Percentiles rank a stretch among this genome's conserved stretches.
Conservation (phyloP, 2,888 invertebrate species). For the Cetonia aurata region DNA sequence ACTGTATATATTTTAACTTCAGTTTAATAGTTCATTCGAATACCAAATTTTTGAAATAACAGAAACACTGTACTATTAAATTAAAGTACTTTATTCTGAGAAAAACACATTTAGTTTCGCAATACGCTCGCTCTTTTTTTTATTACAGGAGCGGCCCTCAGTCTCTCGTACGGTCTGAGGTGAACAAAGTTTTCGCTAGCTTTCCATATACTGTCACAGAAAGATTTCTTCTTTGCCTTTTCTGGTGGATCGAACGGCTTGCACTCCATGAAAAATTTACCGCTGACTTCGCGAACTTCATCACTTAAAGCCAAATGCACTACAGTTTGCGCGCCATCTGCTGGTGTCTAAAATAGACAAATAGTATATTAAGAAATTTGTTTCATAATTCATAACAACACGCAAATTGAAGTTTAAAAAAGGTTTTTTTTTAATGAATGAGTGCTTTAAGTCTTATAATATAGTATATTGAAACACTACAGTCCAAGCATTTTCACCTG, state of each 20-base stretch:
- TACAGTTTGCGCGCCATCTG: constrained; percentile 50
- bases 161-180: constrained; percentile 73
- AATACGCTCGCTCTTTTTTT: background rate
- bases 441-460: too few relatives aligned
- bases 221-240: constrained; percentile 76
- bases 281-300: constrained; percentile 45
- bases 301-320: constrained; percentile 49
- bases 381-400: too few relatives aligned
- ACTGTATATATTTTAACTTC: too few relatives aligned
- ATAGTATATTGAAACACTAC: too few relatives aligned
- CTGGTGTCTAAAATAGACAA: constrained; percentile 45
- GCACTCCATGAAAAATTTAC: constrained; percentile 52
- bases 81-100: too few relatives aligned
- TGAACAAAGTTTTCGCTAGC: constrained; percentile 82
- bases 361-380: too few relatives aligned
- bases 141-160: background rate
- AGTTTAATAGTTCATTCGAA: too few relatives aligned
- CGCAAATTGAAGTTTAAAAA: too few relatives aligned
- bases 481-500: too few relatives aligned
- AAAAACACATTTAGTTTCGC: constrained; percentile 3
- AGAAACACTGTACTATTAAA: too few relatives aligned
- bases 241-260: constrained; percentile 72
- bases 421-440: too few relatives aligned
- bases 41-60: too few relatives aligned
- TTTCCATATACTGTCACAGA: constrained; percentile 87